A percentile compares a stretch with the other conserved stretches of the same genome.
phyloP scores from a whole-genome alignment of 2,888 invertebrate genomes.

The Pandemis heparana region DNA sequence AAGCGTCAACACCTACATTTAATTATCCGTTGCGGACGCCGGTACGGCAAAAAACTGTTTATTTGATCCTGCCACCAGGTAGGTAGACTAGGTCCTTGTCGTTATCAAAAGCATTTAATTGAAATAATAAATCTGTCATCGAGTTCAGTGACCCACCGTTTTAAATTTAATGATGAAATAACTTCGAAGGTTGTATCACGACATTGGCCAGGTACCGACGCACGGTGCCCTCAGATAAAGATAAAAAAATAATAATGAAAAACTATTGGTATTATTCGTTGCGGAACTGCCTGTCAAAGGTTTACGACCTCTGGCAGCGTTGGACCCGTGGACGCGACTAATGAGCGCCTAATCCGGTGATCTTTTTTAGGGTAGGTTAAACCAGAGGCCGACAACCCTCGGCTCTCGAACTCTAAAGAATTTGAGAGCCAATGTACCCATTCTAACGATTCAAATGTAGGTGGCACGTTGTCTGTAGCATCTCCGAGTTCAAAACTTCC shows the following conservation, averaged over 20 bases:
- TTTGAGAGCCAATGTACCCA: conserved; percentile 29
- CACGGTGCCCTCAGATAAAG: conserved; percentile 62
- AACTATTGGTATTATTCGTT: conserved; percentile 51
- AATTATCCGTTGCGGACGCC: conserved; percentile 5
- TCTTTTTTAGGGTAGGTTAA: conserved; percentile 51
- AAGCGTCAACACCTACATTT: conserved; percentile 29
- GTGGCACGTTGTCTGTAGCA: background rate
- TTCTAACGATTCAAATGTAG: conserved; percentile 13
- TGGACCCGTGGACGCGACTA: conserved; percentile 52
- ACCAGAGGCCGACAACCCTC: conserved; percentile 56
- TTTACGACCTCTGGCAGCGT: conserved; percentile 61
- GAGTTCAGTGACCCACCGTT: conserved; percentile 70
- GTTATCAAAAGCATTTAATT: conserved; percentile 45
- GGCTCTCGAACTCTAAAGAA: conserved; percentile 56
- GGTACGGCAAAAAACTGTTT: conserved; percentile 56
- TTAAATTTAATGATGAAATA: conserved; percentile 71
- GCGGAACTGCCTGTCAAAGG: conserved; percentile 64
- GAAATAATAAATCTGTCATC: conserved; percentile 55
- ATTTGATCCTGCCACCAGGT: conserved; percentile 46
- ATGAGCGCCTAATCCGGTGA: conserved; percentile 43
- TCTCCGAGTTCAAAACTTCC: background rate
- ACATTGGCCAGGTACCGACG: conserved; percentile 57
- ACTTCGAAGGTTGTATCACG: conserved; percentile 71
- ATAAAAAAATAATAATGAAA: conserved; percentile 54
- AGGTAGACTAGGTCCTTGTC: conserved; percentile 51